Evolutionary conservation across 2,797 vertebrate species (phyloP).

Genomic region (Danionella dracula): DNA sequence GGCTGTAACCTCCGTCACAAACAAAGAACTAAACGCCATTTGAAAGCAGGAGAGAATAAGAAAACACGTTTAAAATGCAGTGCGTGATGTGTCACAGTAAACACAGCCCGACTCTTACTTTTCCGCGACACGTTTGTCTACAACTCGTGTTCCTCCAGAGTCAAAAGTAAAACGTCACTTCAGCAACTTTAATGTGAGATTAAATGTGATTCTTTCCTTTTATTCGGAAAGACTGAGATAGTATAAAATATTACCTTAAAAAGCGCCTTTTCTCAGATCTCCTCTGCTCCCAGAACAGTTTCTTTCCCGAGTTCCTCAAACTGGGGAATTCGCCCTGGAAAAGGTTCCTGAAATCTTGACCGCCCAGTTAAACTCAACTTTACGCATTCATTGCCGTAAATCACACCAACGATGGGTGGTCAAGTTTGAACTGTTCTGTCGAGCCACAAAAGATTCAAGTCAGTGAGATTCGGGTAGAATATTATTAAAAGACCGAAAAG

Average conservation of each 20-base stretch:
- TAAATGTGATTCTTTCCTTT: background rate
- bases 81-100: background rate
- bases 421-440: background rate
- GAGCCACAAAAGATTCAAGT: background rate
- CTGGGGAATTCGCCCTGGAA: conserved; percentile 48
- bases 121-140: background rate
- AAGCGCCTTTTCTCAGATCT: conserved; percentile 41
- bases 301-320: conserved; percentile 46
- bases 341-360: conserved; percentile 22
- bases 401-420: background rate
- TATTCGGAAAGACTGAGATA: background rate
- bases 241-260: conserved; percentile 51
- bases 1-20: no score
- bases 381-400: background rate
- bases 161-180: background rate
- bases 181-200: background rate
- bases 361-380: conserved; percentile 7
- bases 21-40: background rate
- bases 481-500: conserved; percentile 35
- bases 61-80: background rate
- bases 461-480: background rate
- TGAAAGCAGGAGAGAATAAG: background rate
- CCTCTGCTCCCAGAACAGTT: conserved; percentile 43
- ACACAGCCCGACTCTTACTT: background rate
- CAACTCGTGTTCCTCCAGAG: background rate